A percentile compares a stretch with the other conserved stretches of the same genome.
Evolutionary conservation across 2,113 vertebrate genomes (phyloP).

Genomic region (Mohoua ochrocephala): DNA sequence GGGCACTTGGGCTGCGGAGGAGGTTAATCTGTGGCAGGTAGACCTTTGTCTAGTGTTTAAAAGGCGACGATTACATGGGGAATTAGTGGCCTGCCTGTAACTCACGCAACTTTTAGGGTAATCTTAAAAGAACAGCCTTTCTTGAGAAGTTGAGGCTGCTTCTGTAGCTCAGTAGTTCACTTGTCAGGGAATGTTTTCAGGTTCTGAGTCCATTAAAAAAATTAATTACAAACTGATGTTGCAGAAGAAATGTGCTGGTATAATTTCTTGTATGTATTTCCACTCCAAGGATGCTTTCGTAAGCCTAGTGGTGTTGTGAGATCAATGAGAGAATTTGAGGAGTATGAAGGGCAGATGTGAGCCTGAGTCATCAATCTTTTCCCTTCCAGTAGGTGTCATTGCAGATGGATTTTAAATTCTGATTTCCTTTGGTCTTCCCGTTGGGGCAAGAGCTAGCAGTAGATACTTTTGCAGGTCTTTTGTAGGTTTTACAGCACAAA

Average conservation of each 20-base stretch:
- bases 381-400: slow-evolving; percentile 55
- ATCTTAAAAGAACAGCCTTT: neutral
- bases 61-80: neutral
- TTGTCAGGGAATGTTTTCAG: neutral
- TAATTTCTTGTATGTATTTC: neutral
- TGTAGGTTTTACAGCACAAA: neutral
- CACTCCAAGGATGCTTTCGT: neutral
- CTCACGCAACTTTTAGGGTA: neutral
- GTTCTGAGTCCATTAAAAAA: neutral
- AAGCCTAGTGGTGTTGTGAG: neutral
- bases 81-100: neutral
- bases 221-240: neutral
- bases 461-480: neutral
- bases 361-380: slow-evolving; percentile 45
- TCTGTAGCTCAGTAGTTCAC: neutral
- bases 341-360: slow-evolving; percentile 36
- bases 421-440: neutral
- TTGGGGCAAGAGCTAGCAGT: neutral
- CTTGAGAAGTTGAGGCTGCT: neutral
- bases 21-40: slow-evolving; percentile 43
- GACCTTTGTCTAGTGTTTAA: neutral
- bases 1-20: neutral
- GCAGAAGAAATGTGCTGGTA: neutral
- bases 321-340: neutral
- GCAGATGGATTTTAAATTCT: slow-evolving; percentile 3